Evolutionary conservation across 2,797 vertebrate species (phyloP).

Genomic region (Ibycter americanus): DNA sequence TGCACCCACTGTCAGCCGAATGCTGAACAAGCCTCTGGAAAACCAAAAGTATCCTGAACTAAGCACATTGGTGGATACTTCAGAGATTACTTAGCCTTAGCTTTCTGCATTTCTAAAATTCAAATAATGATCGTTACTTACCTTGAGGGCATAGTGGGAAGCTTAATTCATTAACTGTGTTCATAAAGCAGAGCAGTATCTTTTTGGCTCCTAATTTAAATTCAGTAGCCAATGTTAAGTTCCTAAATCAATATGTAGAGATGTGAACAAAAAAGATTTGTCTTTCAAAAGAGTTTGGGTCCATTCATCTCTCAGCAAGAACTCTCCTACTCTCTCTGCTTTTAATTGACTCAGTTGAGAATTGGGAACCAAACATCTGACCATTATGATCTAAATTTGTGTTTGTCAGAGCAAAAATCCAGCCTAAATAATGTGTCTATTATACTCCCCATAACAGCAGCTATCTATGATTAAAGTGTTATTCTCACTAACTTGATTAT

Average conservation of each 20-base stretch:
- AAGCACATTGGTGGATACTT: neutral
- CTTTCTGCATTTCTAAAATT: constrained; percentile 4
- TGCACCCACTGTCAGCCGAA: neutral
- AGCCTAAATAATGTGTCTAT: constrained; percentile 3
- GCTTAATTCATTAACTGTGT: constrained; percentile 44
- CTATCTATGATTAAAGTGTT: constrained; percentile 42
- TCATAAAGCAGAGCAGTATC: constrained; percentile 5
- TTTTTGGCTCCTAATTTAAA: constrained; percentile 58
- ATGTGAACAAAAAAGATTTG: neutral
- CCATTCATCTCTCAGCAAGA: constrained; percentile 39
- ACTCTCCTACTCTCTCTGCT: constrained; percentile 5
- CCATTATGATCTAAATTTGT: constrained; percentile 25
- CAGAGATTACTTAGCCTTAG: neutral
- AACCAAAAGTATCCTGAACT: neutral
- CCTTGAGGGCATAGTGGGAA: neutral
- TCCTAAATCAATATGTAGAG: constrained; percentile 47
- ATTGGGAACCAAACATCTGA: constrained; percentile 35
- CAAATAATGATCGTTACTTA: constrained; percentile 7
- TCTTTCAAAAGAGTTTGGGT: constrained; percentile 27
- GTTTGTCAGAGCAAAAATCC: constrained; percentile 34
- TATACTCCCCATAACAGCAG: neutral
- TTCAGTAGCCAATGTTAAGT: constrained; percentile 31
- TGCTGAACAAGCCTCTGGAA: neutral
- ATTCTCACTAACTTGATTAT: constrained; percentile 33
- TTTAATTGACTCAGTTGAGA: constrained; percentile 59